Base-by-base conservation (phyloP, 1,140 invertebrate species). In the Bombus waltoni region DNA sequence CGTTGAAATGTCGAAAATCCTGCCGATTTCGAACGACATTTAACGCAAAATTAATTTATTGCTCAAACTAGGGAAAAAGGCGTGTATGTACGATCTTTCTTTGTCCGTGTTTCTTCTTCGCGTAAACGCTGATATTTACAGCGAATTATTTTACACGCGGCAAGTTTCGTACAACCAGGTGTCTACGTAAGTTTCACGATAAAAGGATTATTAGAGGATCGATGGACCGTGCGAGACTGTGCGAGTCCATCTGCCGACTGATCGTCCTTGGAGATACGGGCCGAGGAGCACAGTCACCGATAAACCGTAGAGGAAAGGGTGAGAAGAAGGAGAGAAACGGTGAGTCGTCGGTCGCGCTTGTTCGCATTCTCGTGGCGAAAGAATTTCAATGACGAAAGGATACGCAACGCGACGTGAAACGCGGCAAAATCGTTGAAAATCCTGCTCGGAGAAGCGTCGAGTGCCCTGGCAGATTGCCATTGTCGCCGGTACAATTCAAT, bases 401-500 rank as follows among this genome's bases (percentile, higher is more conserved):
- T 80, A 65, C 62, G 32, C 76, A 35, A 38, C 25, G 65, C 65
- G 78, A 83, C 65, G 81, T 59, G 47, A 75, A 42, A 71, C 79
- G 81, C 75, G 74, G 68, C 75, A 76, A 82, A 87, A 87, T 85
- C 88, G 86, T 87, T 87, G 91, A 90, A 92, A 92, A 92, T 91
- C 86, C 88, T 76, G 86, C 68, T 87, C 83, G 85, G 81, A 87
- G 90, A 91, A 88, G 83, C 65, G 86, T 83, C 83, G 84, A 87
- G 86, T 87, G 82, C 75, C 74, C 87, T 94, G 94, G 93, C 94
- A 93, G 92, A 94, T 94, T 94, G 94, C 94, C 93, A 95, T 95
- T 94, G 93, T 94, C 93, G 93, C 93, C 92, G 85, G 92, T 92
- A 94, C 94, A 94, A 94, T 95, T 94, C 94, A 95, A 95, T 95